A percentile compares a stretch with the other conserved stretches of the same genome.
phyloP scores from a whole-genome alignment of 1,140 invertebrate genomes.

The Nautilus pompilius region DNA sequence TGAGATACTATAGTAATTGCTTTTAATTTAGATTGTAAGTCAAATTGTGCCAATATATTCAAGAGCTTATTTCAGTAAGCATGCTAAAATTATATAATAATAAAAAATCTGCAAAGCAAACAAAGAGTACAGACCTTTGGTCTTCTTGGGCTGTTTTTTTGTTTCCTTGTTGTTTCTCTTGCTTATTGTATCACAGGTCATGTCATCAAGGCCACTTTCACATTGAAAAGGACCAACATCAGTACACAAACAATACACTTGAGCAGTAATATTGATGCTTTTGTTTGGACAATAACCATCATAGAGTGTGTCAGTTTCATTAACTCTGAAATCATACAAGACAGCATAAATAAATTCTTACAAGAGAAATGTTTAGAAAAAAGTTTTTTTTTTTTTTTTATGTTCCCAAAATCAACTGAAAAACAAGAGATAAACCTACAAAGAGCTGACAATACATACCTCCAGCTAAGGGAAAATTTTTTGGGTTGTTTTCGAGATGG shows the following conservation, averaged over 20 bases:
- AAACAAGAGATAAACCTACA: not conserved
- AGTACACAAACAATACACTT: not conserved
- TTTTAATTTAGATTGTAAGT: too few relatives aligned
- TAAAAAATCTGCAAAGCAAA: not conserved
- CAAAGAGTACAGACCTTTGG: not conserved
- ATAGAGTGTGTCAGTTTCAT: not conserved
- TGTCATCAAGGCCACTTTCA: not conserved
- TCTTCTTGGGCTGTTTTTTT: not conserved
- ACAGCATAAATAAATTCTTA: not conserved
- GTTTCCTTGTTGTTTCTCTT: not conserved
- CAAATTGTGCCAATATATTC: too few relatives aligned
- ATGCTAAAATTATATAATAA: not conserved
- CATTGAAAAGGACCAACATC: not conserved
- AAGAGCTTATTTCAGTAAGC: too few relatives aligned
- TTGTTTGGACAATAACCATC: not conserved
- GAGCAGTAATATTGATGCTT: not conserved
- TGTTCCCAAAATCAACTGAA: not conserved
- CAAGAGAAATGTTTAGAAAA: not conserved
- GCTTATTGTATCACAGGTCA: not conserved
- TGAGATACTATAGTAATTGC: too few relatives aligned
- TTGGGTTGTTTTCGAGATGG: constrained; percentile 12
- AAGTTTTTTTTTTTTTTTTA: not conserved
- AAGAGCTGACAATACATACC: constrained; percentile 19
- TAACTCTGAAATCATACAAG: not conserved
- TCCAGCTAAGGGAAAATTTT: constrained; percentile 28